Conservation (phyloP, 2,888 invertebrate species). For the Phorcus lineatus region DNA sequence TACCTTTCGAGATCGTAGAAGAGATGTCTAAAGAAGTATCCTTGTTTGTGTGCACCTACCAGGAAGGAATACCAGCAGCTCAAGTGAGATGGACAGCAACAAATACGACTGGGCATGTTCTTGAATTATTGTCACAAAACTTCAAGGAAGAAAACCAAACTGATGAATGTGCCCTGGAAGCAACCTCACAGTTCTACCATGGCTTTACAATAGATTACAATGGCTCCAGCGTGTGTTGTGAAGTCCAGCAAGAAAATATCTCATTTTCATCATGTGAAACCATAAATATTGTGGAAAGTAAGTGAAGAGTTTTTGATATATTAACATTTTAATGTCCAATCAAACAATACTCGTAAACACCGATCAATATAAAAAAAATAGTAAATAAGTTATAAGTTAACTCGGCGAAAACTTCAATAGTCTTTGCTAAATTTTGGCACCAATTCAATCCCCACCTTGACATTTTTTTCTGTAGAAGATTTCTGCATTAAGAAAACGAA, state of each 20-base stretch:
- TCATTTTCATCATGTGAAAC: neutral
- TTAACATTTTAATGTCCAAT: no score
- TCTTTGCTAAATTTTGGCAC: neutral
- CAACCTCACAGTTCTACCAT: neutral
- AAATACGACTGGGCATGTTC: neutral
- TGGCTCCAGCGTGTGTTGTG: constrained; percentile 1
- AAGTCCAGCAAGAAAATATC: neutral
- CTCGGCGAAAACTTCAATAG: no score
- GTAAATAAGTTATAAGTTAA: no score
- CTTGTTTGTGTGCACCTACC: neutral
- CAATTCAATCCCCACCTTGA: no score
- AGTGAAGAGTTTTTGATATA: neutral
- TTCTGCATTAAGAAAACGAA: neutral
- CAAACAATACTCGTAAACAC: no score
- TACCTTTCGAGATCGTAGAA: neutral
- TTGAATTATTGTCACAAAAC: neutral
- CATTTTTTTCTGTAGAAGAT: neutral
- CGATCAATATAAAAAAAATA: no score
- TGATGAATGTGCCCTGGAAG: neutral
- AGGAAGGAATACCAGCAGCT: neutral
- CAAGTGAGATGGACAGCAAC: neutral
- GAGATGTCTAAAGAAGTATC: neutral
- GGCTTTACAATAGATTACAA: neutral
- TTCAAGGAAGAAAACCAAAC: neutral
- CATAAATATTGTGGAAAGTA: neutral